Percentiles rank a stretch among this genome's conserved stretches.
These are phyloP conservation scores for Sebastes goodei DNA, from an alignment of 2,797 vertebrate species.

Conservation along the genomic window DNA sequence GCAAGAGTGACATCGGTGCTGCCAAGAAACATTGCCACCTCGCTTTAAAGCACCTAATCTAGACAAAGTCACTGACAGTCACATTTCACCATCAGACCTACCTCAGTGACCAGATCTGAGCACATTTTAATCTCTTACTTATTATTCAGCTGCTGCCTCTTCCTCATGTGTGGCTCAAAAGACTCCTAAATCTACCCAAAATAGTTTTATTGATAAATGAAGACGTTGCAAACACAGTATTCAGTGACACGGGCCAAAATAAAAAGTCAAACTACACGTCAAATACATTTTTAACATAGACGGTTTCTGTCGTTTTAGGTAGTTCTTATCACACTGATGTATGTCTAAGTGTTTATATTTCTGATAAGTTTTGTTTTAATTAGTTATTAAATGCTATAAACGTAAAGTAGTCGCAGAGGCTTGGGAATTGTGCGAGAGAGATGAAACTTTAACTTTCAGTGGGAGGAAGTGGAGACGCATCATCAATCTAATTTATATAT, in stretches of 20 bases:
- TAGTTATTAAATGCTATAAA: no score
- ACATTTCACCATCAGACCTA: constrained; percentile 31
- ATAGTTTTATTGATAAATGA: not conserved
- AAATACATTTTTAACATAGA: no score
- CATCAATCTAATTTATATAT: no score
- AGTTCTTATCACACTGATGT: no score
- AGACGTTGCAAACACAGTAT: not conserved
- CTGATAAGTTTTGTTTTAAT: no score
- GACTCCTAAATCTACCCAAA: not conserved
- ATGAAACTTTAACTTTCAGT: no score
- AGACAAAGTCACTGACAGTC: constrained; percentile 38
- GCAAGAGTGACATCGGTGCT: constrained; percentile 47
- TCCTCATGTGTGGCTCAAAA: not conserved
- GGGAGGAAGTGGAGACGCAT: no score
- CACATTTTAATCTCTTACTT: constrained; percentile 1
- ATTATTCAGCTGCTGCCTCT: constrained; percentile 8
- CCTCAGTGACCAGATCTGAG: constrained; percentile 1
- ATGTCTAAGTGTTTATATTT: no score
- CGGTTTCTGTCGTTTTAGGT: no score
- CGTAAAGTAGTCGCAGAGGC: no score
- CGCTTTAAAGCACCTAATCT: constrained; percentile 52
- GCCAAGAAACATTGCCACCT: constrained; percentile 42
- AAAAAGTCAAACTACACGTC: no score
- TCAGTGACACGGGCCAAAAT: not conserved
- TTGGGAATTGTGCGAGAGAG: no score